Percentiles rank a stretch among this genome's conserved stretches.
These are phyloP conservation scores for Propsilocerus akamusi DNA, from an alignment of 1,140 invertebrate genomes.

Conservation along the genomic window DNA sequence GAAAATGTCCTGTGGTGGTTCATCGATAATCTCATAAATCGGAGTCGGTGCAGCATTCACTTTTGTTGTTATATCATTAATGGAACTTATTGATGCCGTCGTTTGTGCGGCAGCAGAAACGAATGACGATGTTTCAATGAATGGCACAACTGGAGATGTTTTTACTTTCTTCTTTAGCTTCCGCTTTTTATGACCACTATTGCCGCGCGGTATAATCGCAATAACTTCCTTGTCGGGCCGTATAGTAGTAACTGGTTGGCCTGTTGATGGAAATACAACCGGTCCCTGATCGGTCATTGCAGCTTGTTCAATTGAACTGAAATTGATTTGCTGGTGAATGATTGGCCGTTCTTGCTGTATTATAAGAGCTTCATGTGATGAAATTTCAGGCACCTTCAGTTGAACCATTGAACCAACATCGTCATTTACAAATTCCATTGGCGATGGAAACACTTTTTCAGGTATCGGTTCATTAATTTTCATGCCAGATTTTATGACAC, in stretches of 20 bases:
- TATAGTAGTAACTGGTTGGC: not conserved
- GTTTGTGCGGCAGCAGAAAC: not conserved
- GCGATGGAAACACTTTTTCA: not conserved
- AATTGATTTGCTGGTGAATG: no score
- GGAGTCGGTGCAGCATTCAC: not conserved
- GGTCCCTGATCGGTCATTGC: not conserved
- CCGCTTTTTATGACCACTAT: conserved; percentile 3
- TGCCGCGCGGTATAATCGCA: not conserved
- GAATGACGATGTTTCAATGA: not conserved
- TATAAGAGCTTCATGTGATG: not conserved
- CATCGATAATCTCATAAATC: not conserved
- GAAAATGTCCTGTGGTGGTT: no score
- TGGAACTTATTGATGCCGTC: not conserved
- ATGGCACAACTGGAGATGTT: not conserved
- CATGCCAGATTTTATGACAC: not conserved
- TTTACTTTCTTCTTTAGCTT: conserved; percentile 1
- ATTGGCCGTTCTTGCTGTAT: not conserved
- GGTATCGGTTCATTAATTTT: no score
- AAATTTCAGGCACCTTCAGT: not conserved
- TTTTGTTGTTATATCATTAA: not conserved
- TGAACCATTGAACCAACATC: not conserved
- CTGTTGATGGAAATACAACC: not conserved
- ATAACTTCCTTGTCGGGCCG: not conserved
- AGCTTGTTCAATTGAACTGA: no score
- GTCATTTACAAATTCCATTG: not conserved